phyloP scores from a whole-genome alignment of 2,113 vertebrate species.

The Melanostigma gelatinosum region DNA sequence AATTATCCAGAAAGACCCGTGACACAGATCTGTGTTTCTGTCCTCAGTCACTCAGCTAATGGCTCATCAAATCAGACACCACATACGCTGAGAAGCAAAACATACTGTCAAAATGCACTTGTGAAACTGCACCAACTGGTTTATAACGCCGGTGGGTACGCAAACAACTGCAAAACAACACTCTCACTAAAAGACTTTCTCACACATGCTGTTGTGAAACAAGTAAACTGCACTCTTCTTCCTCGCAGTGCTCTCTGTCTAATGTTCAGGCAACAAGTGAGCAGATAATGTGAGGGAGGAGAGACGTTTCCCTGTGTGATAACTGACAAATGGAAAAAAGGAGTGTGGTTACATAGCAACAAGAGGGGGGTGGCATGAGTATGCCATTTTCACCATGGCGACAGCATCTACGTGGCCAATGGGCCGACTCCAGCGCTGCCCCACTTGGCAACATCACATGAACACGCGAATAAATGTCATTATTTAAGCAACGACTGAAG shows the following conservation, averaged over 20 bases:
- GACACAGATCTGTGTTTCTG: not conserved
- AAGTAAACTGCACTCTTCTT: not conserved
- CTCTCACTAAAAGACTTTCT: constrained; percentile 8
- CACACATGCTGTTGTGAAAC: not conserved
- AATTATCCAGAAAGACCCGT: not conserved
- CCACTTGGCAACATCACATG: constrained; percentile 23
- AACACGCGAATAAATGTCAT: constrained; percentile 20
- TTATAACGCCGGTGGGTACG: constrained; percentile 38
- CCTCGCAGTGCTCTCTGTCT: not conserved
- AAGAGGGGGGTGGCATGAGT: constrained; percentile 27
- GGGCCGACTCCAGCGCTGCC: constrained; percentile 30
- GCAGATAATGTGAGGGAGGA: constrained; percentile 39
- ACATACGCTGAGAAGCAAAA: constrained; percentile 39
- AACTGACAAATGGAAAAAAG: constrained; percentile 41
- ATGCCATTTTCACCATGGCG: constrained; percentile 67
- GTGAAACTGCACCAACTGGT: constrained; percentile 59
- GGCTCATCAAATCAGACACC: constrained; percentile 20
- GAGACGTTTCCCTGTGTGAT: constrained; percentile 48
- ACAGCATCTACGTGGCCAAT: constrained; percentile 59
- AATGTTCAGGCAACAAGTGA: constrained; percentile 18
- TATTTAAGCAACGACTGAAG: not conserved
- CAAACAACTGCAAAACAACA: not conserved
- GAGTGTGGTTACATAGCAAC: constrained; percentile 62
- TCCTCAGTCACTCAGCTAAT: constrained; percentile 12
- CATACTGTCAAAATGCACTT: constrained; percentile 52